Base-by-base conservation (phyloP, 2,113 vertebrate genomes). In the Mungos mungo region DNA sequence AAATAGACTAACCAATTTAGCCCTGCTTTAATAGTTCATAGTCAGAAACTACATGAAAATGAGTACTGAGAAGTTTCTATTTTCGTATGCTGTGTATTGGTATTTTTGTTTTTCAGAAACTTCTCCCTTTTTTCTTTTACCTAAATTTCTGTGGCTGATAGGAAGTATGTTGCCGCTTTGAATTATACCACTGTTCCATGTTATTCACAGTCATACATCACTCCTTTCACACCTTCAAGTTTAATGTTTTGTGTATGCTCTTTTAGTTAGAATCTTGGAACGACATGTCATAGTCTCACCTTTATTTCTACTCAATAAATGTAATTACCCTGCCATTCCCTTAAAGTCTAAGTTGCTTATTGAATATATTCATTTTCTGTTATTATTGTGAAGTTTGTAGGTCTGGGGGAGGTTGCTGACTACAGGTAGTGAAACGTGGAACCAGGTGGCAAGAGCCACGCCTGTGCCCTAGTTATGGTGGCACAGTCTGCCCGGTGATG, bases 11-110 rank as follows among this genome's bases (percentile, higher is more conserved):
- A 81, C 92, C 93, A 81, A 23, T 96, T 90, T 93, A 96, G 92
- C n/a, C 63, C 45, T 86, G 15, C 60, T 95, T 95, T 95, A 90
- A 50, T 86, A 96, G 87, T 92, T 93, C 31, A 92, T 85, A 95
- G 31, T 88, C 71, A 95, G 60, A 97, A 95, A 95, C 7, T 66
- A 71, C 23, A 72, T 88, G 96, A 90, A 89, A 96, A 41, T 14
- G 25, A 93, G 41, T 81, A 81, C 50, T 60, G 31, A 89, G 47
- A 65, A 65, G n/a, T 96, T 89, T 79, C 74, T 92, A 33, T 80
- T 54, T 47, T 77, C 2, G 41, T 76, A 29, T 29, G 72, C 38
- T 29, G 41, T 45, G 25, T 76, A 41, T 76, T 35, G 14, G 16
- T 50, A 38, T 72, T 89, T 96, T 91, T 71, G 16, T 86, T 92